Evolutionary conservation across 2,888 invertebrate species (phyloP), one percentile per base, ranked within the genome.

Genomic region (Taphrorychus bicolor): DNA sequence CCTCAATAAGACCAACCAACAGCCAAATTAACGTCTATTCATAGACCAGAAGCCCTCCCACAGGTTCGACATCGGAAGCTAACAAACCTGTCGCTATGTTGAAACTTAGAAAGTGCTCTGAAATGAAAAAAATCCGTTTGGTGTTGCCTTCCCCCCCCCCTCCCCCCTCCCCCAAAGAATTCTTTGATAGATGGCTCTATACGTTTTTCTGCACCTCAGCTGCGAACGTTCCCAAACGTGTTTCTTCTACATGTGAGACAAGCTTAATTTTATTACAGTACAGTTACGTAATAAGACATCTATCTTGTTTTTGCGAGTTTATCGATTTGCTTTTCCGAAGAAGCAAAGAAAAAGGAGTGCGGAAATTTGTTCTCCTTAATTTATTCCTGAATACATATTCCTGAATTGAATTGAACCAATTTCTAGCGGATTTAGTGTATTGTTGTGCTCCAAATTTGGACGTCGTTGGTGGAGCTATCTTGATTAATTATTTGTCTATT

Each of bases 351-450:
- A 49, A 45, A 45, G 42, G 56, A 48, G 14, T 40, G 22, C 11
- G 49, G 57, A 63, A 63, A 57, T 51, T 49, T 58, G 51, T 63
- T 57, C 40, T 14, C 57, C 48, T 58, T 58, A 63, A 63, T 58
- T 63, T 63, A 63, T 63, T 58, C 63, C n/a, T n/a, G 57, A 57
- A 63, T 57, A 57, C 57, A 57, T 63, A 63, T 63, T 63, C 58
- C 57, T 51, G 51, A 63, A 63, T 63, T 63, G 57, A 57, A 57
- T 41, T 63, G 57, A 40, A 57, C 61, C 61, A 61, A 61, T 61
- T 61, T 61, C 53, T 53, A 53, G 53, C 23, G 61, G 61, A 61
- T 61, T 60, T 60, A 60, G 18, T 41, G 53, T 45, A 41, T 59
- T 59, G 49, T 59, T 51, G 52, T 59, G 59, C 17, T 32, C 21